These are phyloP conservation scores for Lordiphosa fenestrarum DNA, from an alignment of 2,888 invertebrate genomes.

Conservation along the genomic window DNA sequence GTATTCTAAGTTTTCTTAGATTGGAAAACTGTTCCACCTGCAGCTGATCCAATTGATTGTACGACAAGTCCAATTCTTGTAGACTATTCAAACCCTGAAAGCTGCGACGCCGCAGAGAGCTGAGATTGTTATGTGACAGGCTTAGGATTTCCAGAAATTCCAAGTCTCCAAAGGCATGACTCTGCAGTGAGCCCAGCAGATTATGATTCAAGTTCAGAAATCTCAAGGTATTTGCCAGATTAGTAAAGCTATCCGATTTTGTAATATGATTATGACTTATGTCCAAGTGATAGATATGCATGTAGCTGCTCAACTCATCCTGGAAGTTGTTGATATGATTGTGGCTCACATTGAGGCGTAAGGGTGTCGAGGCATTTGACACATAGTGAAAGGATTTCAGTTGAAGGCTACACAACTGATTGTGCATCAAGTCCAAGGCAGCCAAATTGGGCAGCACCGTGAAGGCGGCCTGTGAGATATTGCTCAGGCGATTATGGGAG, in stretches of 20 bases:
- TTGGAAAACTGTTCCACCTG: constrained; percentile 90
- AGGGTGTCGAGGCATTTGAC: constrained; percentile 84
- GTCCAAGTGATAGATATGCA: constrained; percentile 87
- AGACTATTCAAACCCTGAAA: constrained; percentile 88
- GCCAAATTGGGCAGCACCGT: constrained; percentile 88
- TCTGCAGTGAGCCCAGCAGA: constrained; percentile 85
- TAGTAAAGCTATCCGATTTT: constrained; percentile 85
- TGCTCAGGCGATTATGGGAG: constrained; percentile 89
- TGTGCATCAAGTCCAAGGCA: constrained; percentile 90
- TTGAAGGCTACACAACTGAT: constrained; percentile 86
- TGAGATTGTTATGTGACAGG: constrained; percentile 88
- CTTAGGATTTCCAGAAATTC: constrained; percentile 87
- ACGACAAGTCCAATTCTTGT: constrained; percentile 89
- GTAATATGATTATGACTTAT: constrained; percentile 85
- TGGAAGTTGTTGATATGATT: constrained; percentile 81
- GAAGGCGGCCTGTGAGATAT: constrained; percentile 88
- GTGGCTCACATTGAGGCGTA: constrained; percentile 88
- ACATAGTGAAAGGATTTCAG: constrained; percentile 86
- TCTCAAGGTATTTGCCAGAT: constrained; percentile 84
- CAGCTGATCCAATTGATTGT: constrained; percentile 88
- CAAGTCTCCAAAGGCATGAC: constrained; percentile 87
- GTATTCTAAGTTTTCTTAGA: constrained; percentile 86
- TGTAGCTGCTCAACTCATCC: constrained; percentile 78
- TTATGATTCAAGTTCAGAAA: constrained; percentile 89
- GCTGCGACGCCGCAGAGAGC: constrained; percentile 86